A percentile compares a stretch with the other conserved stretches of the same genome.
Conservation (phyloP, 2,888 invertebrate genomes). For the Drosophila leonis region DNA sequence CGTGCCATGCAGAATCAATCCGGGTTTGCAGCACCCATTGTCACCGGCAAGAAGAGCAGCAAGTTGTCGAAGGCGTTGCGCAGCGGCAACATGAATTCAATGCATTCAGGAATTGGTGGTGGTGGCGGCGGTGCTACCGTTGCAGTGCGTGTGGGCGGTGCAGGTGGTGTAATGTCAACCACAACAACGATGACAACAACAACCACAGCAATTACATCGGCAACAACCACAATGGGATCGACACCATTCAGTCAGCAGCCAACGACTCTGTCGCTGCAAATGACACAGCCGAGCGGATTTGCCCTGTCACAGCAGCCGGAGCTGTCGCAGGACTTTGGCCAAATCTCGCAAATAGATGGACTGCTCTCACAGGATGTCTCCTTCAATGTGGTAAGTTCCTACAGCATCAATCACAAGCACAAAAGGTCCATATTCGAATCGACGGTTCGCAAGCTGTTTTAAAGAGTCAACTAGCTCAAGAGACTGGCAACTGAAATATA, state of each 20-base stretch:
- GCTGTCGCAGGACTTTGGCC: conserved; percentile 85
- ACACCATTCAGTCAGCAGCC: conserved; percentile 89
- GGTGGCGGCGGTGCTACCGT: neutral
- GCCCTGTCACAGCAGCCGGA: conserved; percentile 89
- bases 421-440: neutral
- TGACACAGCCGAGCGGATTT: conserved; percentile 89
- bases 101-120: neutral
- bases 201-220: conserved; percentile 5
- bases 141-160: neutral
- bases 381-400: conserved; percentile 79
- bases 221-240: neutral
- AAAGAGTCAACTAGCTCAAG: neutral
- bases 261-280: conserved; percentile 88
- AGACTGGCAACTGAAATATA: neutral
- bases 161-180: neutral
- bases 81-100: conserved; percentile 6
- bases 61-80: conserved; percentile 19
- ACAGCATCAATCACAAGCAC: neutral
- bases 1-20: conserved; percentile 73
- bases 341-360: conserved; percentile 95
- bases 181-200: neutral
- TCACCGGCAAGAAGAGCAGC: conserved; percentile 34
- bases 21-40: conserved; percentile 21
- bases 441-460: conserved; percentile 1
- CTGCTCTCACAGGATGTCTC: conserved; percentile 93